Base-by-base conservation (phyloP, 2,797 vertebrate genomes). In the Aythya fuligula region DNA sequence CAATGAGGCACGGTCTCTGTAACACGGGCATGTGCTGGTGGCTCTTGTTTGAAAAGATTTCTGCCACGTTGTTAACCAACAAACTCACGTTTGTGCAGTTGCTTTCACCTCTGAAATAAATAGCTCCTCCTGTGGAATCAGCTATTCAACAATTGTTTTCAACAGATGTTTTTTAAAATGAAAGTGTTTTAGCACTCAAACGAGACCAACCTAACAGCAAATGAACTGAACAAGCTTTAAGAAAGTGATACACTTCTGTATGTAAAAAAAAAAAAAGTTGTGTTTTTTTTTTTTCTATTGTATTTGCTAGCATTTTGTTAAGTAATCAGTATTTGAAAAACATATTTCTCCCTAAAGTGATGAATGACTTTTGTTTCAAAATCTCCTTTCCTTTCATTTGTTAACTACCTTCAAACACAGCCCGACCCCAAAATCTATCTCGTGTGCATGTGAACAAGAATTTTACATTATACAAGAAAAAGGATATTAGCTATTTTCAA, bases 101-200 rank as follows among this genome's bases (percentile, higher is more conserved):
- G 41, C 56, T 92, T 80, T 76, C 69, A 85, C 58, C 49, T 85
- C 71, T 83, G 67, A 89, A 83, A 85, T 5, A 57, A 36, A 32
- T 0, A 25, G 67, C 70, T 81, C 47, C 56, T 66, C 41, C 62
- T 17, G 57, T 69, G 89, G 64, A 69, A 84, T 76, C 73, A 71
- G 73, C 49, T 73, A 78, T 57, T 87, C 89, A 73, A 34, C 85
- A 87, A 67, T 12, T 86, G 27, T 75, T 87, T 88, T 49, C 73
- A 91, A 60, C 79, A 93, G 66, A 91, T 86, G 87, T 72, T 79
- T 79, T 90, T 64, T 82, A 66, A 73, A 90, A 84, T 90, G 22
- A 61, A 91, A 93, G 78, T 27, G 20, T 79, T 95, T 93, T 66
- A 67, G 32, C 43, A 38, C 70, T 76, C 47, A 61, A 89, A 1